These are phyloP conservation scores for Dynastes grantii DNA, from an alignment of 2,888 invertebrate species.

Conservation along the genomic window DNA sequence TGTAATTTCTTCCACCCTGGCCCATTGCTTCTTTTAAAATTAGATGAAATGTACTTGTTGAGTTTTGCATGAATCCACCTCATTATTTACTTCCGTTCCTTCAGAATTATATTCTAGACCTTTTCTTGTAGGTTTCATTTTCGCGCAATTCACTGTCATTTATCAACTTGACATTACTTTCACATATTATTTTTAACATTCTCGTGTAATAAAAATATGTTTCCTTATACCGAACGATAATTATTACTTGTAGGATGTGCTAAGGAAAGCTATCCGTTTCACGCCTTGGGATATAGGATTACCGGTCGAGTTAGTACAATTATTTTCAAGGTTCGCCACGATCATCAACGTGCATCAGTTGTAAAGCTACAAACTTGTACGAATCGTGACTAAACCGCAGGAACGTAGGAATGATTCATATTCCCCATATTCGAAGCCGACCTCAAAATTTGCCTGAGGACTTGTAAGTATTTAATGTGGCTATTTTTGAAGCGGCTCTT, in stretches of 20 bases:
- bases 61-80: too few species aligned
- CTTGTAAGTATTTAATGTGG: neutral
- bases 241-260: neutral
- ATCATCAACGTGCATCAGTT: neutral
- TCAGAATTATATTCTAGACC: too few species aligned
- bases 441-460: neutral
- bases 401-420: neutral
- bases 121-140: too few species aligned
- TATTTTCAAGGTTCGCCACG: constrained; percentile 11
- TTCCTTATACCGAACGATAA: neutral
- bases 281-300: constrained; percentile 32
- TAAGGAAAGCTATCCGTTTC: constrained; percentile 32
- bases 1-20: too few species aligned
- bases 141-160: neutral
- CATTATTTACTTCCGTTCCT: too few species aligned
- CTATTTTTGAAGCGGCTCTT: neutral
- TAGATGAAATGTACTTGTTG: too few species aligned
- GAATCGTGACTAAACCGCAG: neutral
- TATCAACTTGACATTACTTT: neutral
- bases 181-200: neutral
- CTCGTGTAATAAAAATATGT: neutral
- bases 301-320: constrained; percentile 13
- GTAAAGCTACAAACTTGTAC: constrained; percentile 3
- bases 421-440: neutral
- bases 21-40: too few species aligned